Evolutionary conservation across 2,113 vertebrate genomes (phyloP).

Genomic region (human (Homo sapiens)): DNA sequence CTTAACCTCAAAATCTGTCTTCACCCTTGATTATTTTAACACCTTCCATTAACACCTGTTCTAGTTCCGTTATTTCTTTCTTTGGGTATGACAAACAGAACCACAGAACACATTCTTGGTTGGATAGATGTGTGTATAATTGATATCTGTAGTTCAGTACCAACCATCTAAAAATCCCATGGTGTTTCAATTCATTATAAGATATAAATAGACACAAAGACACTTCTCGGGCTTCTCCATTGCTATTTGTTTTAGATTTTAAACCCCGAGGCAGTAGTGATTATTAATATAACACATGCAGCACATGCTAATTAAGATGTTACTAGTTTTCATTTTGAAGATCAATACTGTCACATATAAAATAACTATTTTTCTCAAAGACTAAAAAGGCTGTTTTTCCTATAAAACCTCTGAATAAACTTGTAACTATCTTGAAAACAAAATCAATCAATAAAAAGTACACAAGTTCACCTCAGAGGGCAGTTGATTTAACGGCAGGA

Average conservation of each 20-base stretch:
- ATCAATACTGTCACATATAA: not conserved
- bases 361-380: constrained; percentile 47
- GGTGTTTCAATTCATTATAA: constrained; percentile 43
- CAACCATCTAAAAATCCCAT: constrained; percentile 15
- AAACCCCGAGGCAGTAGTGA: constrained; percentile 6
- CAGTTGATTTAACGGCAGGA: not conserved
- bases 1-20: constrained; percentile 44
- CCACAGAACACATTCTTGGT: not conserved
- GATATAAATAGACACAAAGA: constrained; percentile 17
- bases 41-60: not conserved
- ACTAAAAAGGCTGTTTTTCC: not conserved
- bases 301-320: not conserved
- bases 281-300: not conserved
- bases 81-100: constrained; percentile 48
- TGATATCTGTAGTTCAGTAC: not conserved
- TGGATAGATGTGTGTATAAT: not conserved
- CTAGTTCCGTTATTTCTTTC: constrained; percentile 2
- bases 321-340: constrained; percentile 45
- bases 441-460: not conserved
- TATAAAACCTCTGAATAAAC: constrained; percentile 15
- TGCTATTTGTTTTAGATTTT: constrained; percentile 45
- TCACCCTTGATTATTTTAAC: constrained; percentile 3
- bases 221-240: not conserved
- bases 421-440: not conserved
- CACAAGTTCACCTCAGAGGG: not conserved